phyloP scores from a whole-genome alignment of 2,797 vertebrate genomes.

The Spheniscus humboldti region DNA sequence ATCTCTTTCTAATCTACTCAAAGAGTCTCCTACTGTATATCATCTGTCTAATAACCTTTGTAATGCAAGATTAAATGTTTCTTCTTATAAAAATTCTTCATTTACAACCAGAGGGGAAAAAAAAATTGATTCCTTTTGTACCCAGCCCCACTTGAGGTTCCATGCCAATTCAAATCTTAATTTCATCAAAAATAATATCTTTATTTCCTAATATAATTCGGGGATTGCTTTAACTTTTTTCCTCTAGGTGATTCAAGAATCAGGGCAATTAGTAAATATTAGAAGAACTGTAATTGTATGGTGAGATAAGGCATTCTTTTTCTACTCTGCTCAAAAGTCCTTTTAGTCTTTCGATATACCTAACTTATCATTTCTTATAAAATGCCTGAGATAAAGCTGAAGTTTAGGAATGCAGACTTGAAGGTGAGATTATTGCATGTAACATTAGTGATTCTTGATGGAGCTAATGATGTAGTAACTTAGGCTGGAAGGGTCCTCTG shows the following conservation, averaged over 20 bases:
- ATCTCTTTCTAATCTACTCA: not conserved
- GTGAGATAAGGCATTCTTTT: not conserved
- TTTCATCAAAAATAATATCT: not conserved
- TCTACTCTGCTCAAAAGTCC: not conserved
- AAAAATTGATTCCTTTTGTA: not conserved
- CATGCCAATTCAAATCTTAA: not conserved
- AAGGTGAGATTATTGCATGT: not conserved
- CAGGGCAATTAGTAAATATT: not conserved
- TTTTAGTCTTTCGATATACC: not conserved
- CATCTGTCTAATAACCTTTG: not conserved
- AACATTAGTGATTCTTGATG: not conserved
- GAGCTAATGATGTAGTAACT: not conserved
- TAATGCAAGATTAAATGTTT: not conserved
- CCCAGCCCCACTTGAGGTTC: not conserved
- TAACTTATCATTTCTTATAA: not conserved
- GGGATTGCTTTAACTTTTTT: not conserved
- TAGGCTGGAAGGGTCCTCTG: not conserved
- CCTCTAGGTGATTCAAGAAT: not conserved
- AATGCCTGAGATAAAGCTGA: not conserved
- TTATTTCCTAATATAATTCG: not conserved
- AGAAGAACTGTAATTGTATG: not conserved
- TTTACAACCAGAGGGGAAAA: not conserved
- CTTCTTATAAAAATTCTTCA: not conserved
- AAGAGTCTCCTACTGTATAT: not conserved
- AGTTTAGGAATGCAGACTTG: not conserved